phyloP scores from a whole-genome alignment of 2,888 invertebrate genomes.

The Dendrolimus pini region DNA sequence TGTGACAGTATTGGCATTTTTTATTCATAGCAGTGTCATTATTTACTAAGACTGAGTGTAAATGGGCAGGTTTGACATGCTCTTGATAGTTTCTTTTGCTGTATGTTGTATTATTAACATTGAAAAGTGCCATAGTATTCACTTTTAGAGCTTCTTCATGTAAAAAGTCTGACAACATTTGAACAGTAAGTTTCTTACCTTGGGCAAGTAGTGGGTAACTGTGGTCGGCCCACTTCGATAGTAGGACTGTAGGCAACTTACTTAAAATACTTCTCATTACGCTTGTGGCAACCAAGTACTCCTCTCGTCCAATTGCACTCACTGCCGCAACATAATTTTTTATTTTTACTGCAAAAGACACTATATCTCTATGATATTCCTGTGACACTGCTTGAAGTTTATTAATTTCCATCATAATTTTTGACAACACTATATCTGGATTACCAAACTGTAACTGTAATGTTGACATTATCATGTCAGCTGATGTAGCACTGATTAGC shows the following conservation, averaged over 20 bases:
- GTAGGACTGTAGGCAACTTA: not conserved
- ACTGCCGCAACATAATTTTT: not conserved
- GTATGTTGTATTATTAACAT: not conserved
- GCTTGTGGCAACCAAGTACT: not conserved
- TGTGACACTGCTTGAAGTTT: not conserved
- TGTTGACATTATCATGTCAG: not conserved
- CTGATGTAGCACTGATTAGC: not conserved
- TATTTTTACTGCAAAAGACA: not conserved
- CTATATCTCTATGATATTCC: not conserved
- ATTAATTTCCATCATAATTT: not conserved
- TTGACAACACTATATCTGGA: not conserved
- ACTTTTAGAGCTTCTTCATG: not conserved
- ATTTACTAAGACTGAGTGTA: slow-evolving; percentile 1
- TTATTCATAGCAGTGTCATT: not conserved
- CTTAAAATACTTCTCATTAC: not conserved
- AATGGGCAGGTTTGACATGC: slow-evolving; percentile 2
- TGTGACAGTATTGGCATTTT: slow-evolving; percentile 10
- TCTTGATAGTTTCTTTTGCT: not conserved
- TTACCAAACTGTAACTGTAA: not conserved
- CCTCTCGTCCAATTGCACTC: not conserved
- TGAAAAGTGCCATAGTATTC: not conserved
- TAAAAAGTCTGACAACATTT: not conserved
- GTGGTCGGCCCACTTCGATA: not conserved
- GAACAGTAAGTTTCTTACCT: not conserved
- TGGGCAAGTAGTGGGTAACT: not conserved